Evolutionary conservation across 2,888 invertebrate species (phyloP).

Genomic region (Podabrus alpinus): DNA sequence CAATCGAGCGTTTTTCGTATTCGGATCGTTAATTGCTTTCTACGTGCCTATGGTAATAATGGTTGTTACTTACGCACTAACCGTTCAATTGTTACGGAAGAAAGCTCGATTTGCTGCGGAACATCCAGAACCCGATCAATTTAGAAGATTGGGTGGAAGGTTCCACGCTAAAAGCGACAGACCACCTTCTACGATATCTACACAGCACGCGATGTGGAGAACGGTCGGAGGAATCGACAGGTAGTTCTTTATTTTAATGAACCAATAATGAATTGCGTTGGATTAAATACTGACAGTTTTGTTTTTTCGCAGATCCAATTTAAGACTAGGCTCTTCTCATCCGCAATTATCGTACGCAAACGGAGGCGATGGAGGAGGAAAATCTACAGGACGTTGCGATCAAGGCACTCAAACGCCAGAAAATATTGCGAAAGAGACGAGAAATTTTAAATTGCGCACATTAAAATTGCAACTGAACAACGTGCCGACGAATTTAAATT

Average conservation of each 20-base stretch:
- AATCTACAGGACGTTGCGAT: constrained; percentile 58
- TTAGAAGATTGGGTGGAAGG: constrained; percentile 58
- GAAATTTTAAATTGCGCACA: constrained; percentile 63
- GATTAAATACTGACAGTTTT: not conserved
- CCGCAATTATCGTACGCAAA: constrained; percentile 66
- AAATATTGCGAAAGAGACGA: constrained; percentile 71
- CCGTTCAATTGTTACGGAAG: constrained; percentile 82
- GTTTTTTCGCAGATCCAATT: constrained; percentile 45
- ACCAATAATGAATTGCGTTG: not conserved
- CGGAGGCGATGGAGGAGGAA: constrained; percentile 39
- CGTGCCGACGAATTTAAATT: constrained; percentile 65
- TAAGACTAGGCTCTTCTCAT: constrained; percentile 62
- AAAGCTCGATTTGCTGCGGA: constrained; percentile 76
- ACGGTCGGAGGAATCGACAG: constrained; percentile 53
- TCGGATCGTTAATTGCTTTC: constrained; percentile 91
- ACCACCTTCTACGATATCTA: constrained; percentile 43
- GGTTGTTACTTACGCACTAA: constrained; percentile 89
- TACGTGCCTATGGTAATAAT: constrained; percentile 95
- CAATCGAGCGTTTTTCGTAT: constrained; percentile 84
- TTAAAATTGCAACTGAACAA: constrained; percentile 66
- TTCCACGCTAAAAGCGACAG: constrained; percentile 46
- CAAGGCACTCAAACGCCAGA: constrained; percentile 75
- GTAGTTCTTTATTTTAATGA: constrained; percentile 33
- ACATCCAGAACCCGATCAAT: constrained; percentile 65
- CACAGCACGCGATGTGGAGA: constrained; percentile 50